Base-by-base conservation (phyloP, 2,888 invertebrate genomes). In the Meliscaeva auricollis region DNA sequence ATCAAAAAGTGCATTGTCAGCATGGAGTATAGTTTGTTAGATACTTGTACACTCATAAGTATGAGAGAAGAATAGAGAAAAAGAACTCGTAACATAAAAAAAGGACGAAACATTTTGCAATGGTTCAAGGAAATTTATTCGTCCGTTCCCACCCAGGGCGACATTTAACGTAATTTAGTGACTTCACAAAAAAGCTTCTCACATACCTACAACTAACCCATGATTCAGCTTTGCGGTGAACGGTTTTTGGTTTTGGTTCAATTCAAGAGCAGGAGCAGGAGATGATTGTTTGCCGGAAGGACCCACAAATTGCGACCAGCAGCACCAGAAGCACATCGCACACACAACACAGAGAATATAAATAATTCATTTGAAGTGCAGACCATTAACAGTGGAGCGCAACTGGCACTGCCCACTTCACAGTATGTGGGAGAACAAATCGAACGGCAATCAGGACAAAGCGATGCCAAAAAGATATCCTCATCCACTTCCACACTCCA, bases 111-210 rank as follows among this genome's bases (percentile, higher is more conserved):
- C 68, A 74, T 76, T 77, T 70, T 84, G 87, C 68, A 58, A 58
- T 30, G 62, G 70, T 54, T 72, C 73, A 70, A 81, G 54, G 87
- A 87, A 88, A 87, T 88, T 88, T 88, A 88, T 88, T 85, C 84
- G 75, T 70, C 46, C 62, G 87, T 83, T 87, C 79, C 87, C 88
- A 88, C 88, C 88, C 88, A 88, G 78, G 87, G 87, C 82, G 85
- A 88, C 84, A 87, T 85, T 87, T 82, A 83, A 77, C 54, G 80
- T 87, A 87, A 87, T 88, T 88, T 87, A 87, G 88, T 88, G 88
- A 88, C 87, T 81, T 85, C 60, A 83, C 87, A 87, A 82, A 87
- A 87, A 88, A 77, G 60, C 44, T 54, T 35, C 73, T 38, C 13
- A n/a, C n/a, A 26, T 17, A 46, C 5, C 20, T 50, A 68, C 41